Conservation (phyloP, 2,888 invertebrate genomes). For the Synergus umbraculus region DNA sequence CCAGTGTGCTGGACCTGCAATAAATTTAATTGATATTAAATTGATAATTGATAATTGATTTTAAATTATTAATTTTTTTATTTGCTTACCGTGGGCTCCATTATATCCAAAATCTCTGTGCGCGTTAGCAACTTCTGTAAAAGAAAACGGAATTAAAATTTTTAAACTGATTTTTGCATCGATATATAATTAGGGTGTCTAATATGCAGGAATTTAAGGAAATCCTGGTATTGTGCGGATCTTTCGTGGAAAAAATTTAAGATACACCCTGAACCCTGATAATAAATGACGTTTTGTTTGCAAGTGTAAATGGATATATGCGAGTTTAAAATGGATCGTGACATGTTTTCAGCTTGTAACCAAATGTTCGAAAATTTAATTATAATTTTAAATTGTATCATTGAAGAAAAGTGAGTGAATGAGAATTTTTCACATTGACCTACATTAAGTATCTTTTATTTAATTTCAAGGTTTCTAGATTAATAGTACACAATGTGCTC, state of each 20-base stretch:
- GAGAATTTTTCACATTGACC: not conserved
- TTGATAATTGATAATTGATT: too few species aligned
- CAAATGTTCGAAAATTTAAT: not conserved
- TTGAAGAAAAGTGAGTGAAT: not conserved
- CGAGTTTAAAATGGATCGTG: not conserved
- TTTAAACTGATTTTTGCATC: not conserved
- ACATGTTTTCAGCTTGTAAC: not conserved
- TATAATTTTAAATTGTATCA: not conserved
- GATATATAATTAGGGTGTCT: not conserved
- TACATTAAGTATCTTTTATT: not conserved
- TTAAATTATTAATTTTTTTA: not conserved
- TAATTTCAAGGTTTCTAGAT: not conserved
- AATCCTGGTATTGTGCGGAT: too few species aligned
- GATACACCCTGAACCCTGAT: not conserved
- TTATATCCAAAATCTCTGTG: conserved; percentile 82
- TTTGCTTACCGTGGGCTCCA: conserved; percentile 79
- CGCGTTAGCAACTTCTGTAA: conserved; percentile 72
- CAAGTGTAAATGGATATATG: too few species aligned
- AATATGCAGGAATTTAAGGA: not conserved
- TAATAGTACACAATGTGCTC: not conserved
- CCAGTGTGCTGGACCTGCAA: conserved; percentile 86
- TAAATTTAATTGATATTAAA: conserved; percentile 22
- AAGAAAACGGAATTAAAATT: not conserved
- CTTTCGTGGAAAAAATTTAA: not conserved
- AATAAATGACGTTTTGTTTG: too few species aligned